Conservation (phyloP, 1,140 invertebrate species). For the Hyles euphorbiae region DNA sequence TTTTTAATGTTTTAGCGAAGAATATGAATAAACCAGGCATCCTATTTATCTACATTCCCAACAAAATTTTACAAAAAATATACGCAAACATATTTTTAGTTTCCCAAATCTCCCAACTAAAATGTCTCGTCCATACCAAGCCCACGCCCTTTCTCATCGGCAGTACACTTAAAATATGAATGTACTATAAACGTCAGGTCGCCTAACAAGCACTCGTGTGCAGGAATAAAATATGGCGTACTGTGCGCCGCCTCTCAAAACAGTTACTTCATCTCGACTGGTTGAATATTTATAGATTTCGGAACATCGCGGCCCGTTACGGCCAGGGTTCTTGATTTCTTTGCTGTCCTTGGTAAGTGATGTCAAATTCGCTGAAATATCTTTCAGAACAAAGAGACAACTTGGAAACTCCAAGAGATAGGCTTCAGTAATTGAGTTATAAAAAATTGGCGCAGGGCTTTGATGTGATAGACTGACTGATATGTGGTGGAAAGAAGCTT, state of each 20-base stretch:
- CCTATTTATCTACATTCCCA: too few species aligned
- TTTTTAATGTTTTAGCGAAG: too few species aligned
- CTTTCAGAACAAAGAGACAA: background rate
- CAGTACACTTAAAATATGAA: conserved; percentile 17
- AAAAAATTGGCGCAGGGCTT: too few species aligned
- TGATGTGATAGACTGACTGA: too few species aligned
- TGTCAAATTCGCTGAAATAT: background rate
- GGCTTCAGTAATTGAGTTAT: too few species aligned
- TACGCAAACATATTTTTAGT: too few species aligned
- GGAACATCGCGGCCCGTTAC: conserved; percentile 8
- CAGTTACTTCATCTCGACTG: conserved; percentile 12
- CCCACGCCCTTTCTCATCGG: background rate
- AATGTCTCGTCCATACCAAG: too few species aligned
- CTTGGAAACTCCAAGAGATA: too few species aligned
- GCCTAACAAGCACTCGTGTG: conserved; percentile 15
- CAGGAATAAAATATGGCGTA: conserved; percentile 21
- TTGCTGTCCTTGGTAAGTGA: background rate
- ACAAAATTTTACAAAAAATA: too few species aligned
- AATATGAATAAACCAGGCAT: too few species aligned
- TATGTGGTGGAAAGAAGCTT: too few species aligned
- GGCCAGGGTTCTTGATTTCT: background rate
- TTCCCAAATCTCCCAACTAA: too few species aligned
- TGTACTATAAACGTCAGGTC: conserved; percentile 12
- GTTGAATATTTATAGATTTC: conserved; percentile 21
- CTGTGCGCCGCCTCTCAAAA: conserved; percentile 2